A percentile compares a stretch with the other conserved stretches of the same genome.
Evolutionary conservation across 2,888 invertebrate genomes (phyloP).

Genomic region (Drosophila sordidula): DNA sequence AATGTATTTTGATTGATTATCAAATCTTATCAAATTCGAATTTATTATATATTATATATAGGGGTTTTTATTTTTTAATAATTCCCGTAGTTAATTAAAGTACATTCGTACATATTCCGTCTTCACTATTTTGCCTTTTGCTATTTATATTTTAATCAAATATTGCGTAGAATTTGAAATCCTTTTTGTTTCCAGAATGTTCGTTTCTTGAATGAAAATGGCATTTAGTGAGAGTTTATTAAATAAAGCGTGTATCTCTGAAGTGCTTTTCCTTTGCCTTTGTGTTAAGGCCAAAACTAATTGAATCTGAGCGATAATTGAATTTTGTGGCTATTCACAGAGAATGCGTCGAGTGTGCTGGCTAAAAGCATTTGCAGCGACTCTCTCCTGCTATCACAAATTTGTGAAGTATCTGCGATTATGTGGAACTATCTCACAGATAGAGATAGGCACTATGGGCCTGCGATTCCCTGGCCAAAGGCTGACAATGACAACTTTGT

Average conservation of each 20-base stretch:
- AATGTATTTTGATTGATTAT: too few relatives aligned
- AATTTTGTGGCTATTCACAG: conserved; percentile 31
- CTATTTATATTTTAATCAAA: too few relatives aligned
- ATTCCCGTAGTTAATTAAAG: too few relatives aligned
- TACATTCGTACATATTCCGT: too few relatives aligned
- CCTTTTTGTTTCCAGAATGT: neutral
- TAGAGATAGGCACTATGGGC: neutral
- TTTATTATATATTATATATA: too few relatives aligned
- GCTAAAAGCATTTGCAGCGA: conserved; percentile 44
- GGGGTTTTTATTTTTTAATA: too few relatives aligned
- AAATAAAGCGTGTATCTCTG: neutral
- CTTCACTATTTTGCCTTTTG: too few relatives aligned
- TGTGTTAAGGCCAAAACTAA: conserved; percentile 22
- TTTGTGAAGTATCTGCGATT: conserved; percentile 4
- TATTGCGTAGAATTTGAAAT: too few relatives aligned
- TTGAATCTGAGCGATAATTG: conserved; percentile 49
- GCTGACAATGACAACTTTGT: conserved; percentile 55
- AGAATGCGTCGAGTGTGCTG: conserved; percentile 5
- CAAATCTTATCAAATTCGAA: too few relatives aligned
- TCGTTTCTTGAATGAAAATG: neutral
- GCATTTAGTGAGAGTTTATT: neutral
- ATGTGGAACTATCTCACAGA: conserved; percentile 12
- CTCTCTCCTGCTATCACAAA: conserved; percentile 20
- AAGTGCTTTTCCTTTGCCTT: neutral
- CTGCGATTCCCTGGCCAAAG: conserved; percentile 4